These are phyloP conservation scores for Megalopta genalis DNA, from an alignment of 1,140 invertebrate species.

Conservation along the genomic window DNA sequence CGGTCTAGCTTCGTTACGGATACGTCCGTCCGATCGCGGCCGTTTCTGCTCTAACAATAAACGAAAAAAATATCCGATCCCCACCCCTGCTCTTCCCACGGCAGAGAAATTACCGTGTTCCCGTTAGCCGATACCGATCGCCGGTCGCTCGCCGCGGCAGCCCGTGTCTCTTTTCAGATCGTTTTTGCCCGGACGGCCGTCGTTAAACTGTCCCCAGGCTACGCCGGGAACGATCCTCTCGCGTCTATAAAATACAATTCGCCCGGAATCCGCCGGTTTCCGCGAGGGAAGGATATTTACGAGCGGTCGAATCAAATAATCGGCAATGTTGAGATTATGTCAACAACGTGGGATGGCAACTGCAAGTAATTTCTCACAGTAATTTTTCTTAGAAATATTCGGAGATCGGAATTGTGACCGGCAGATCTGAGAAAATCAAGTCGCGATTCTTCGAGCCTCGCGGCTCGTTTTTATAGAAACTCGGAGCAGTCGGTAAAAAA, in stretches of 20 bases:
- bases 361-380: too few relatives aligned
- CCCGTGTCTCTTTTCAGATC: constrained; percentile 44
- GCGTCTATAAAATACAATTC: not conserved
- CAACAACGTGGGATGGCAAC: too few relatives aligned
- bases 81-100: not conserved
- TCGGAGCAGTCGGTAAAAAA: too few relatives aligned
- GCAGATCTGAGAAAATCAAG: too few relatives aligned
- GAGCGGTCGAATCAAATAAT: too few relatives aligned
- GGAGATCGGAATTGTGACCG: too few relatives aligned
- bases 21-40: constrained; percentile 12
- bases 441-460: too few relatives aligned
- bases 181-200: constrained; percentile 30
- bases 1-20: constrained; percentile 30
- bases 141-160: constrained; percentile 7
- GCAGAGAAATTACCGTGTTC: constrained; percentile 56
- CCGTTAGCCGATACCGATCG: constrained; percentile 55
- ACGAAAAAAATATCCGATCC: constrained; percentile 45
- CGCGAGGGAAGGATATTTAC: too few relatives aligned
- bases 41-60: constrained; percentile 48
- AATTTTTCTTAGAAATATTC: too few relatives aligned
- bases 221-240: not conserved
- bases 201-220: not conserved
- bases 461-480: too few relatives aligned
- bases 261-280: too few relatives aligned
- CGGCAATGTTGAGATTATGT: too few relatives aligned